Base-by-base conservation (phyloP, 2,797 vertebrate genomes). In the Enteromius paludinosus region DNA sequence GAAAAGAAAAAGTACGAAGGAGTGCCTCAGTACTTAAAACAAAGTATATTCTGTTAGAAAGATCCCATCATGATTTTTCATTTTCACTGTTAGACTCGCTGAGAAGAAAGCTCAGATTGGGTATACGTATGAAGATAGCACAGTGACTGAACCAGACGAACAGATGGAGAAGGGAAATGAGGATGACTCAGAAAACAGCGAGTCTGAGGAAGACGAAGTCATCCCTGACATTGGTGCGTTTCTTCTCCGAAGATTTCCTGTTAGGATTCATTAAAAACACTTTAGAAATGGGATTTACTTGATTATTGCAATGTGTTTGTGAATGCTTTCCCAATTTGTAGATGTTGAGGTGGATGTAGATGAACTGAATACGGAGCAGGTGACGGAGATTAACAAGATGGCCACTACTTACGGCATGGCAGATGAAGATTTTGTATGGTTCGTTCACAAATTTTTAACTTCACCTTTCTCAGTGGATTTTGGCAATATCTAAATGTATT, bases 341-440 rank as follows among this genome's bases (percentile, higher is more conserved):
- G 98, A 99, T 41, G 98, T 99, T 85, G 98, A 99, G 87, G 98
- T 99, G 54, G 98, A 99, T 0, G 97, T 99, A 59, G 97, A 99
- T 0, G 98, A 98, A 82, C 88, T 99, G 82, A 98, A 94, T 87
- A 93, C 95, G 78, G 98, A 99, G 56, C 98, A 99, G 62, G 96
- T 96, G 84, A 89, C 95, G 18, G 97, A 99, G 28, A 87, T 99
- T 5, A 99, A 99, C 90, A 99, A 98, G 85, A 97, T 97, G 88
- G 98, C 97, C 0, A 97, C 96, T 0, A 95, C 96, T 0, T 99
- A 99, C 0, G 98, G 98, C 81, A 99, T 99, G 98, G 95, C 96
- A 0, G 97, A 98, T 0, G 98, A 96, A 0, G 98, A 99, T 88
- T 99, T 98, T 59, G 97, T 98, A 23, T 87, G 87, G 87, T 88